Evolutionary conservation across 2,113 vertebrate species (phyloP).

Genomic region (Paramormyrops kingsleyae): DNA sequence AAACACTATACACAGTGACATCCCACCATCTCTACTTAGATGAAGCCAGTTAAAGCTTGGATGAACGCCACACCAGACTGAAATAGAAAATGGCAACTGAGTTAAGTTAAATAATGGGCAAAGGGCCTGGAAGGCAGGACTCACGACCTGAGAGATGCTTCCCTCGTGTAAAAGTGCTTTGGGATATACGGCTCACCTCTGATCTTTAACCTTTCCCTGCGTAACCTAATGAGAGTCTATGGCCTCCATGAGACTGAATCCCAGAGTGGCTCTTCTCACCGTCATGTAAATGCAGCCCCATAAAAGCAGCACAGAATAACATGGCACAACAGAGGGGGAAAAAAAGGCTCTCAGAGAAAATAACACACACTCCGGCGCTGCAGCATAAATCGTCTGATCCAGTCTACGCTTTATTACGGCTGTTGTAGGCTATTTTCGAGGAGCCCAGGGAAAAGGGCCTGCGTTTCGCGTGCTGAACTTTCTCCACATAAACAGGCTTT

Average conservation of each 20-base stretch:
- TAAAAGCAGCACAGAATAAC: not conserved
- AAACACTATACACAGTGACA: not conserved
- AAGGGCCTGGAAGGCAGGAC: not conserved
- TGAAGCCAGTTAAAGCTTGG: not conserved
- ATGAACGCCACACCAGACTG: not conserved
- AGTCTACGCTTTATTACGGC: not conserved
- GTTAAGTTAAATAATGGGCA: not conserved
- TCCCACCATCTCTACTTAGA: not conserved
- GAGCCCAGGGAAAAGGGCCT: not conserved
- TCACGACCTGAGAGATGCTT: not conserved
- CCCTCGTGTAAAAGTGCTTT: not conserved
- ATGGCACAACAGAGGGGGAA: not conserved
- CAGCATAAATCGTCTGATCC: not conserved
- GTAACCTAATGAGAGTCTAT: not conserved
- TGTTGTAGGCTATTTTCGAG: not conserved
- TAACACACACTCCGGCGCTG: not conserved
- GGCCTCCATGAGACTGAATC: not conserved
- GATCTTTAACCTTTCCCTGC: not conserved
- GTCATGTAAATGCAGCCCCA: not conserved
- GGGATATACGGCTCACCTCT: not conserved
- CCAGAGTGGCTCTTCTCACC: not conserved
- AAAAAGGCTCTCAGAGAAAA: not conserved
- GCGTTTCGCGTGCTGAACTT: not conserved
- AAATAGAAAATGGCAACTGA: not conserved
- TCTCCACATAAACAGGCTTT: slow-evolving; percentile 7